Evolutionary conservation across 2,888 invertebrate genomes (phyloP), one percentile per base, ranked within the genome.

Genomic region (Amiota mariae): DNA sequence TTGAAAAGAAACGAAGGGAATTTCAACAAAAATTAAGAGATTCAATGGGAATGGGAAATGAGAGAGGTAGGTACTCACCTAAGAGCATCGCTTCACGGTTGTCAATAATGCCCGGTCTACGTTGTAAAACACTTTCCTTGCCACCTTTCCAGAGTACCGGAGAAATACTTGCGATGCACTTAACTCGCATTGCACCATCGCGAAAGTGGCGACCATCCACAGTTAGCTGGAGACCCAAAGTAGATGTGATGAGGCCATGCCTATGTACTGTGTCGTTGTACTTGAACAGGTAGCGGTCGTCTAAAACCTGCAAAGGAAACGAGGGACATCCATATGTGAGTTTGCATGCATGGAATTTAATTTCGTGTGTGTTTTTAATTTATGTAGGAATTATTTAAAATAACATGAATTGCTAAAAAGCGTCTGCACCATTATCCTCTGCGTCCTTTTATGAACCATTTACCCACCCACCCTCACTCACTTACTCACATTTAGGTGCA

Each of bases 51-150:
- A 51, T 51, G 12, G 51, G n/a, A 51, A 51, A 51, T 51, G 51
- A n/a, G 51, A 51, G 51, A 1, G n/a, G n/a, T n/a, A 24, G 12
- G 67, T 67, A 82, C 92, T 91, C 89, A 93, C 93, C 93, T 81
- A 93, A 90, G 76, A 93, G 88, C 85, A 92, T 91, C 47, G 93
- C 93, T 87, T 93, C 93, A 78, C 93, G 90, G 88, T 92, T 92
- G 84, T 92, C 92, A 83, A 92, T 91, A 74, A 92, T 90, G 54
- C 90, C 90, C 54, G 92, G 91, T 70, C 92, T 89, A 64, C 91
- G 91, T 84, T 92, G 92, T 20, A 92, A 90, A 1, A 92, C 91
- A 80, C 92, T 92, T 82, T 93, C 93, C 78, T 91, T 89, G 85
- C 92, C 92, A 24, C 92, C 92, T 78, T 91, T 91, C 92, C 92